Evolutionary conservation across 1,140 invertebrate species (phyloP), one percentile per base, ranked within the genome.

Genomic region (Atta colombica): DNA sequence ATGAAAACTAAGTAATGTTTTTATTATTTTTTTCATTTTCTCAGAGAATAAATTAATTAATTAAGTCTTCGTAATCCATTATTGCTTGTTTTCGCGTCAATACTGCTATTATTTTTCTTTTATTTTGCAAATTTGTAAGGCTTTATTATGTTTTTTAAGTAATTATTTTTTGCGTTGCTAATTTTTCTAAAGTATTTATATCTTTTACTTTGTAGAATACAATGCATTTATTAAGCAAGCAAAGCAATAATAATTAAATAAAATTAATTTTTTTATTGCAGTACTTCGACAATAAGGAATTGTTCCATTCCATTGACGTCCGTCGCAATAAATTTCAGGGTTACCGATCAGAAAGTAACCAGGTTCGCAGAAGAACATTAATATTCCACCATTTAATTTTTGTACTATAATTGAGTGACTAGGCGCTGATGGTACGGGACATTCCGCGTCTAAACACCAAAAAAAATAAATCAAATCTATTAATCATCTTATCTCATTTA

Each of bases 301-400:
- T 8, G 96, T 96, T 2, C 93, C 94, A 82, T 97, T 97, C 97
- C 97, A 97, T 1, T 93, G 90, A 7, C 61, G 90, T 1, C 97
- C 97, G 88, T 97, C 96, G 92, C 97, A 98, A 93, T 96, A 97
- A 60, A 97, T 94, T 53, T 95, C 95, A 0, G 93, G 21, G 0
- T 95, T 94, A 0, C 97, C 97, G 0, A 95, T 90, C 14, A 97
- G 91, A 21, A 93, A 87, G 90, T 96, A 96, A 0, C 96, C 96
- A 0, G 97, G 96, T 77, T 96, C 94, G 88, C 97, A 98, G 91
- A 96, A 96, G 88, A 96, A 97, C 84, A 96, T 96, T 4, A 97
- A 88, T 87, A 97, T 96, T 0, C 96, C 96, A 1, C 96, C 96
- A 2, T 94, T 88, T 81, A 96, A 95, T 18, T 95, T 95, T 0